A percentile compares a stretch with the other conserved stretches of the same genome.
phyloP scores from a whole-genome alignment of 2,888 invertebrate genomes.

The Pristionchus fissidentatus region DNA sequence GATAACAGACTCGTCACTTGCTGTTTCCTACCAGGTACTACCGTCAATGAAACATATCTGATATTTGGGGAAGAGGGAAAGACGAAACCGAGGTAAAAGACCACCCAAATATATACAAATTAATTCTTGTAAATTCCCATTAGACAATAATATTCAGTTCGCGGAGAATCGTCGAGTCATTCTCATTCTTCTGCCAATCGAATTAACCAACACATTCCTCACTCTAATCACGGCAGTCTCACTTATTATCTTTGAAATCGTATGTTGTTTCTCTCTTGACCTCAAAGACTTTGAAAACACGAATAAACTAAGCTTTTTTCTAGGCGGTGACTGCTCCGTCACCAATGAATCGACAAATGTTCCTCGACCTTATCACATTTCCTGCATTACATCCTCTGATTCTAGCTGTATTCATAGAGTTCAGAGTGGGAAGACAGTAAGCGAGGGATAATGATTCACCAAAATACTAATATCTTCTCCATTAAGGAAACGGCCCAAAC shows the following conservation, averaged over 20 bases:
- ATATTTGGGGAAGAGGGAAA: too few relatives aligned
- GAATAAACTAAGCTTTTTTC: background rate
- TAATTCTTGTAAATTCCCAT: too few relatives aligned
- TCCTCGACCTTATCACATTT: background rate
- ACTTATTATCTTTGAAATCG: background rate
- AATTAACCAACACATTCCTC: background rate
- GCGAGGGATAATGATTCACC: too few relatives aligned
- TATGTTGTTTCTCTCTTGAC: too few relatives aligned
- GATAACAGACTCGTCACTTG: background rate
- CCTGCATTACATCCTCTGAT: background rate
- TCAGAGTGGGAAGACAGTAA: background rate
- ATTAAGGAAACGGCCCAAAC: background rate
- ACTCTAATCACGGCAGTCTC: background rate
- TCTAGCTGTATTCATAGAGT: background rate
- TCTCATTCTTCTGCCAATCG: background rate
- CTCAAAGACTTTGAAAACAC: background rate
- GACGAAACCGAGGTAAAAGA: too few relatives aligned
- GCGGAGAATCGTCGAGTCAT: conserved; percentile 4
- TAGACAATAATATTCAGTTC: too few relatives aligned
- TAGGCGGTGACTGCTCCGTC: background rate
- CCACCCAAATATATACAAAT: too few relatives aligned
- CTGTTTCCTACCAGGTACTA: background rate
- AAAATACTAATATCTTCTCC: background rate
- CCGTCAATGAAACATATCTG: background rate
- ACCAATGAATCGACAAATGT: background rate